Evolutionary conservation across 2,113 vertebrate species (phyloP).

Genomic region (Stegostoma tigrinum): DNA sequence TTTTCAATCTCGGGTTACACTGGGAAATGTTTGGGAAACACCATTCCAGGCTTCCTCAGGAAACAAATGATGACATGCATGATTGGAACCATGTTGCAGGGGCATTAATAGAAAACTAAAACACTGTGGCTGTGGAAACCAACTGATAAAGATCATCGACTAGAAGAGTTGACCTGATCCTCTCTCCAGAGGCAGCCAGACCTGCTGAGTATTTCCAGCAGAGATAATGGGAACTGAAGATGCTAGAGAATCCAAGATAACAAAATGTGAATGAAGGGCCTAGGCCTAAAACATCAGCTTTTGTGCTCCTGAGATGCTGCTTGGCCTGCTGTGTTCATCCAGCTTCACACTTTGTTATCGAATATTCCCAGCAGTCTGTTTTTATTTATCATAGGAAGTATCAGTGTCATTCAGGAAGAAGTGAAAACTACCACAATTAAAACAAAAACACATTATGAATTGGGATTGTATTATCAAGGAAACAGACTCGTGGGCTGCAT

Average conservation of each 20-base stretch:
- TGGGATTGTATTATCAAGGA: background rate
- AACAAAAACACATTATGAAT: background rate
- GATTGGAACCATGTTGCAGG: background rate
- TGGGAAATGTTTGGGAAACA: too few relatives aligned
- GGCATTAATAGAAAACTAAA: background rate
- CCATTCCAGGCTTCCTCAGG: background rate
- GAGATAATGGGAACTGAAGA: too few relatives aligned
- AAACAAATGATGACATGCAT: background rate
- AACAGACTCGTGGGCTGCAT: background rate
- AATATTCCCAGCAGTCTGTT: background rate
- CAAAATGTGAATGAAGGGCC: too few relatives aligned
- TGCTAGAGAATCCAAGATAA: too few relatives aligned
- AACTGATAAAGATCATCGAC: background rate
- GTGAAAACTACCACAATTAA: background rate
- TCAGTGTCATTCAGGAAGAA: background rate
- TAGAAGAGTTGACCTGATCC: background rate
- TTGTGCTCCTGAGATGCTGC: too few relatives aligned
- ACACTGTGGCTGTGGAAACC: background rate
- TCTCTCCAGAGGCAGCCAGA: background rate
- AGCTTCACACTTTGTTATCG: too few relatives aligned
- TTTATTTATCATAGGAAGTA: background rate
- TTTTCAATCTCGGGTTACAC: too few relatives aligned
- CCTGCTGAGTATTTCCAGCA: background rate
- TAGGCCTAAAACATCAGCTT: too few relatives aligned
- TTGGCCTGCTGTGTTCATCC: too few relatives aligned